Conservation (phyloP, 2,888 invertebrate species). For the Caenorhabditis sp. region DNA sequence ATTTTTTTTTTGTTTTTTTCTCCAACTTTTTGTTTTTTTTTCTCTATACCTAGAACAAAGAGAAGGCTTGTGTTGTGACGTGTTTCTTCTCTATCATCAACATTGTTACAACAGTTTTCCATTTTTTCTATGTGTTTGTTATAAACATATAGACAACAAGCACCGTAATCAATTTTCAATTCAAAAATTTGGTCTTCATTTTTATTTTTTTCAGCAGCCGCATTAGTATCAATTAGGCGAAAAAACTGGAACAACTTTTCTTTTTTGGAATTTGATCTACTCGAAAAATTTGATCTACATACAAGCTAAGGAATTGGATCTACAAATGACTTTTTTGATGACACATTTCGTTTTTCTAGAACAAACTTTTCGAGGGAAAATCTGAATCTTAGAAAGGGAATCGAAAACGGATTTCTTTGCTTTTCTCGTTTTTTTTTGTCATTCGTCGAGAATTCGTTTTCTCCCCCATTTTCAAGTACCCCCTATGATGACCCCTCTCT, state of each 20-base stretch:
- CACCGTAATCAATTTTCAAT: not conserved
- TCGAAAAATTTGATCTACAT: not conserved
- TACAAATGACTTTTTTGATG: too few species aligned
- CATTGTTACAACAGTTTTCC: conserved; percentile 17
- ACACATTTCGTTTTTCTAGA: too few species aligned
- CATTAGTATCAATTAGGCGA: not conserved
- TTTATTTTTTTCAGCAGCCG: not conserved
- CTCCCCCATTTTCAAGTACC: too few species aligned
- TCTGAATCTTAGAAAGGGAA: too few species aligned
- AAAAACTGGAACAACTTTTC: not conserved
- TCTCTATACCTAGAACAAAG: not conserved
- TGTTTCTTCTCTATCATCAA: not conserved
- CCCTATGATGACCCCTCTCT: too few species aligned
- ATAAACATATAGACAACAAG: too few species aligned
- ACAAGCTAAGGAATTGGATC: not conserved
- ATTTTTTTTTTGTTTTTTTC: too few species aligned
- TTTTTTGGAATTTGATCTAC: not conserved
- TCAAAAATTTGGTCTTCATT: not conserved
- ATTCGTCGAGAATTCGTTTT: too few species aligned
- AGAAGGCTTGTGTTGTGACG: conserved; percentile 6
- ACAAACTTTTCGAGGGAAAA: too few species aligned
- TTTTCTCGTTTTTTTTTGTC: not conserved
- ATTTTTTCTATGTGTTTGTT: not conserved
- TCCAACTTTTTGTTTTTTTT: too few species aligned
- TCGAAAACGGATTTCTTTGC: too few species aligned